Percentiles rank a stretch among this genome's conserved stretches.
phyloP scores from a whole-genome alignment of 2,888 invertebrate genomes.

The Agrotis clavis region DNA sequence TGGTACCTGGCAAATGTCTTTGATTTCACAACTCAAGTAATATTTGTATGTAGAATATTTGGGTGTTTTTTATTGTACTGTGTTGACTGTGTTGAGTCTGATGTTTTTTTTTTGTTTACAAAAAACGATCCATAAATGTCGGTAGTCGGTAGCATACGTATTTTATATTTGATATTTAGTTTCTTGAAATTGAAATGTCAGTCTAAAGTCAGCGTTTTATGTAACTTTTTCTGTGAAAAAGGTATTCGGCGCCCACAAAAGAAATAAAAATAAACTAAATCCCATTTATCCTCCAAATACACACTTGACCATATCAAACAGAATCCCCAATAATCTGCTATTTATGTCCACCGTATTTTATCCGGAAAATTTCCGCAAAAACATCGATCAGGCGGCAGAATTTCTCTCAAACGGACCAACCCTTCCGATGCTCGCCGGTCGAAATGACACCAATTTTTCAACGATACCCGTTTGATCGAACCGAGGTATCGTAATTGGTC shows the following conservation, averaged over 20 bases:
- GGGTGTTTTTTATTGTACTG: not conserved
- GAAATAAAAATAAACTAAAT: constrained; percentile 10
- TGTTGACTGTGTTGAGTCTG: not conserved
- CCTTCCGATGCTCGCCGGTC: constrained; percentile 56
- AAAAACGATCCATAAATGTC: not conserved
- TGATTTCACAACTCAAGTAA: constrained; percentile 47
- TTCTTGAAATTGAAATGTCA: no score
- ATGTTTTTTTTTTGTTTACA: not conserved
- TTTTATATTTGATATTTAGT: not conserved
- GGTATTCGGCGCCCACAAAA: not conserved
- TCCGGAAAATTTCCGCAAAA: constrained; percentile 59
- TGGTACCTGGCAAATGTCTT: constrained; percentile 46
- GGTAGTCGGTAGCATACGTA: not conserved
- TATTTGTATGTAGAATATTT: constrained; percentile 29
- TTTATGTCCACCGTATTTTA: constrained; percentile 51
- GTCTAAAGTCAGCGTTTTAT: not conserved
- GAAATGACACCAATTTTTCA: constrained; percentile 68
- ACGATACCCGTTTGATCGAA: constrained; percentile 71
- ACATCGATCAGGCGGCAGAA: constrained; percentile 64
- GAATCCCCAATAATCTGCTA: constrained; percentile 51
- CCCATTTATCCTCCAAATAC: constrained; percentile 17
- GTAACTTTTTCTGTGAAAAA: not conserved
- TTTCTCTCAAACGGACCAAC: constrained; percentile 59
- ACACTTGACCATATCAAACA: constrained; percentile 36
- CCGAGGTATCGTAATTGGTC: constrained; percentile 71